Percentiles rank a stretch among this genome's conserved stretches.
Conservation (phyloP, 1,140 invertebrate genomes). For the Tachypleus tridentatus region DNA sequence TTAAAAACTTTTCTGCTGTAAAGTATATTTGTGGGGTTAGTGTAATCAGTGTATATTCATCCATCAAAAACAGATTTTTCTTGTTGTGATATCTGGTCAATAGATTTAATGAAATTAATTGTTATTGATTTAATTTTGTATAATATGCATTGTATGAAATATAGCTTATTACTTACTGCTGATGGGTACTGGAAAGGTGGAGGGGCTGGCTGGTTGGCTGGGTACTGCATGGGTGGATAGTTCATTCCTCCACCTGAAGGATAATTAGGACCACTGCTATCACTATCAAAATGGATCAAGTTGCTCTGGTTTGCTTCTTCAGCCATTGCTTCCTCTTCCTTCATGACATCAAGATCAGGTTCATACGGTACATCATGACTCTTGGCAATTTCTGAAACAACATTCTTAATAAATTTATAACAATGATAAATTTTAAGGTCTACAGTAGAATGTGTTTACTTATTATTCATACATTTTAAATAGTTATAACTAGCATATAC, state of each 20-base stretch:
- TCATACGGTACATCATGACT: constrained; percentile 85
- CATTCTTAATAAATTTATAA: not conserved
- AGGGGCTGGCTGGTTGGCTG: constrained; percentile 24
- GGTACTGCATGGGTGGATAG: constrained; percentile 40
- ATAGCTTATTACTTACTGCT: not conserved
- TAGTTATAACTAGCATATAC: no score
- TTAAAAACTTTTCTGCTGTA: no score
- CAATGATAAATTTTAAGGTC: no score
- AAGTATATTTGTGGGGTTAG: no score
- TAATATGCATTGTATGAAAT: not conserved
- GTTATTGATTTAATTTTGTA: no score
- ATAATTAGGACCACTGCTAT: constrained; percentile 16
- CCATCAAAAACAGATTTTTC: no score
- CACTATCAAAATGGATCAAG: constrained; percentile 53
- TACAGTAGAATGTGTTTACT: no score
- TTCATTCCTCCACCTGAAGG: constrained; percentile 1
- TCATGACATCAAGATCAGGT: constrained; percentile 78
- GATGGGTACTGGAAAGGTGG: constrained; percentile 39
- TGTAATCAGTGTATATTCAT: no score
- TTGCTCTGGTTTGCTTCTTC: constrained; percentile 49
- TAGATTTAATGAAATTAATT: no score
- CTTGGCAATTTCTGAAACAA: constrained; percentile 77
- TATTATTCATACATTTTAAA: no score
- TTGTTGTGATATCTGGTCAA: no score
- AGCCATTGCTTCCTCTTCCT: constrained; percentile 50